Conservation (phyloP, 2,888 invertebrate species). For the Cosmia pyralina region DNA sequence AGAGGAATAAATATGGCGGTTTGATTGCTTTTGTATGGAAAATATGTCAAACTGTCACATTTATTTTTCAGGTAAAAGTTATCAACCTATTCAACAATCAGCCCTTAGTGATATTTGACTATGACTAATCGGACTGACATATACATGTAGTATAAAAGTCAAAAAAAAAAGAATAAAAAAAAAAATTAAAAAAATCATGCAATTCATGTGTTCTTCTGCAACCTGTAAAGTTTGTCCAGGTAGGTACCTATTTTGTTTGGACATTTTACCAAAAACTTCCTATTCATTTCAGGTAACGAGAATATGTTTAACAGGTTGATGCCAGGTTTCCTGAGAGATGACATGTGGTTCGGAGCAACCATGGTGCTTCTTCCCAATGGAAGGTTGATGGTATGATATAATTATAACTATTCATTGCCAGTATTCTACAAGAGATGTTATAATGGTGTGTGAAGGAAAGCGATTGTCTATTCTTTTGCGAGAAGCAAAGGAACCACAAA, state of each 20-base stretch:
- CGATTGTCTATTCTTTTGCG: neutral
- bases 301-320: slow-evolving; percentile 42
- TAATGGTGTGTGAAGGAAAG: neutral
- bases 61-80: no score
- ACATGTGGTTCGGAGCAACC: slow-evolving; percentile 86
- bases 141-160: no score
- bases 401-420: neutral
- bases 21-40: no score
- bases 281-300: slow-evolving; percentile 26
- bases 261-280: neutral
- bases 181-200: no score
- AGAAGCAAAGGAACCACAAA: neutral
- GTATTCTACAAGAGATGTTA: neutral
- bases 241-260: neutral
- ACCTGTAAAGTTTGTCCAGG: neutral
- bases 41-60: no score
- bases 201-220: no score
- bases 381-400: slow-evolving; percentile 74
- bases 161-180: no score
- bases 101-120: no score
- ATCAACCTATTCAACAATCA: no score
- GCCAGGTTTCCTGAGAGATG: slow-evolving; percentile 72
- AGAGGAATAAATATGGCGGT: no score
- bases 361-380: slow-evolving; percentile 73
- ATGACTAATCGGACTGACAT: no score